These are phyloP conservation scores for Anguilla obscura DNA, from an alignment of 2,797 vertebrate genomes.

Conservation along the genomic window DNA sequence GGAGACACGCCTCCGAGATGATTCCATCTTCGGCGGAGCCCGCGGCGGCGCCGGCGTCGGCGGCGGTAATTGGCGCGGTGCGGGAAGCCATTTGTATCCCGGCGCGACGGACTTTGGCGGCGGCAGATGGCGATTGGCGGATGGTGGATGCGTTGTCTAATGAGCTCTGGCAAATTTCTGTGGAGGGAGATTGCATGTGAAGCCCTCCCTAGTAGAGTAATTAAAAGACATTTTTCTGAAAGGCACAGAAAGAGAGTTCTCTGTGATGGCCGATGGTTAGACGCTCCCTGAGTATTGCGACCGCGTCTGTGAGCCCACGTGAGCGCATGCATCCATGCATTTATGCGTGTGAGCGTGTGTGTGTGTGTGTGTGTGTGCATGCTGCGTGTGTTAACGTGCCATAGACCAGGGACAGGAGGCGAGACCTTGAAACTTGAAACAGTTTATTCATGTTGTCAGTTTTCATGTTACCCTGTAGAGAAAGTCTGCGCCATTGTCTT, in stretches of 20 bases:
- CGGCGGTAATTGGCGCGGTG: neutral
- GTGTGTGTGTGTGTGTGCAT: neutral
- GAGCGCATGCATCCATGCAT: neutral
- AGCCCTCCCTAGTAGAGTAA: conserved; percentile 2
- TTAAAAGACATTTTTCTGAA: neutral
- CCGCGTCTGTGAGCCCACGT: neutral
- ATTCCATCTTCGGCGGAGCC: neutral
- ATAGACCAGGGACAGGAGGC: neutral
- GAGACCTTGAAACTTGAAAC: too few relatives aligned
- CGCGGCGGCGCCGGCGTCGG: neutral
- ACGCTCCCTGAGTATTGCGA: neutral
- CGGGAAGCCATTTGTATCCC: neutral
- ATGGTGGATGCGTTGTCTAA: neutral
- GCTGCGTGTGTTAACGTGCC: neutral
- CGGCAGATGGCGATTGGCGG: neutral
- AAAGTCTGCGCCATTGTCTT: too few relatives aligned
- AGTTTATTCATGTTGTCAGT: too few relatives aligned
- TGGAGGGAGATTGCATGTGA: neutral
- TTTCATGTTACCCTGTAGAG: too few relatives aligned
- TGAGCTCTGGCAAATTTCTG: neutral
- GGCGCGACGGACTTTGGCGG: neutral
- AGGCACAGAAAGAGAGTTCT: neutral
- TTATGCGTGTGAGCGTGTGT: too few relatives aligned
- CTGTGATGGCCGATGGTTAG: neutral
- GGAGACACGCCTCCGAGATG: neutral